Evolutionary conservation across 2,797 vertebrate species (phyloP), one percentile per base, ranked within the genome.

Genomic region (Poecilia wingei): DNA sequence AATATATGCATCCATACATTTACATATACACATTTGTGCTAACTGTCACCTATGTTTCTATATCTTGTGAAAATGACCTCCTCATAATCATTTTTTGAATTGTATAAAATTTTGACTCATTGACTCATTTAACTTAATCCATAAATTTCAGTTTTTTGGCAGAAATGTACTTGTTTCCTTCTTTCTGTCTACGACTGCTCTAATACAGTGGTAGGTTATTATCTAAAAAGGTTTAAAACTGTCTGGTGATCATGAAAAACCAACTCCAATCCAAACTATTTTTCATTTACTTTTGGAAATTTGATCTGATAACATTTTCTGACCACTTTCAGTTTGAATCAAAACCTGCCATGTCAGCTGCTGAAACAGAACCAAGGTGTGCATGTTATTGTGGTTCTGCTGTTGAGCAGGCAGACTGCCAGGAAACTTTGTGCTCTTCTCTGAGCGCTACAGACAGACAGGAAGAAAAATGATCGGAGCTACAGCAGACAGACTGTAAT

Each of bases 401-500:
- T 18, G 18, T 14, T 64, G 47, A 81, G 53, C 45, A 31, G 70
- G 36, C 28, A 71, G 45, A 16, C 75, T 73, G 79, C 59, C 80
- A 69, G 59, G 10, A 83, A 80, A 75, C 41, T 57, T 75, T 51
- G 73, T 80, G 55, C n/a, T 20, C 75, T 68, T 70, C 66, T 76
- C 7, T 77, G 39, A 77, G 59, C 64, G n/a, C 31, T 18, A 9
- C 46, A 59, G 80, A 82, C 76, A 68, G 72, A 82, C 75, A 59
- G 9, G 2, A 66, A 28, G 76, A 81, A 39, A 79, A 89, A 81
- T n/a, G 55, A 86, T 87, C 78, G 61, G 25, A 55, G 55, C 25
- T 72, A n/a, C 76, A 61, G 57, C 1, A 79, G 83, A 88, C 53
- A 57, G 84, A 89, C 82, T 75, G 73, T 84, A 74, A 78, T 75